Evolutionary conservation across 2,113 vertebrate species (phyloP).

Genomic region (Rhinolophus sinicus): DNA sequence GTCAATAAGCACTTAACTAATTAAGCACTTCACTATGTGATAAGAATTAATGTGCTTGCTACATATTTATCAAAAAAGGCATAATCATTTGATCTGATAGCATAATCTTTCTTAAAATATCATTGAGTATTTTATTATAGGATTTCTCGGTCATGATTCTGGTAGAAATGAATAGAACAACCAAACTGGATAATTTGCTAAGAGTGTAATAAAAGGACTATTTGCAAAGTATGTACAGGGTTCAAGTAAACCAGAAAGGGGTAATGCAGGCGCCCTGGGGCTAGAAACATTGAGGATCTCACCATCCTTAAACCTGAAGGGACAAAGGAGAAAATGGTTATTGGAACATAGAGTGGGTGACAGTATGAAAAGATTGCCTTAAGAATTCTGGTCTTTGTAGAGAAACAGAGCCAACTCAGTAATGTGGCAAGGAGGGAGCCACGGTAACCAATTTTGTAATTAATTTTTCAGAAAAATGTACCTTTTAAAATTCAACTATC

Average conservation of each 20-base stretch:
- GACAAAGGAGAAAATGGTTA: neutral
- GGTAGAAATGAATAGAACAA: neutral
- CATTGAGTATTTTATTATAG: neutral
- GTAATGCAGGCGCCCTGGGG: neutral
- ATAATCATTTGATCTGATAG: neutral
- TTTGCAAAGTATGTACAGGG: neutral
- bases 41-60: neutral
- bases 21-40: neutral
- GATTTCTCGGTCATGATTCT: neutral
- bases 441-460: neutral
- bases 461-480: neutral
- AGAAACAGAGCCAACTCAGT: neutral
- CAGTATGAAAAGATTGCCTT: neutral
- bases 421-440: neutral
- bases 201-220: neutral
- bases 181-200: neutral
- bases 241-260: neutral
- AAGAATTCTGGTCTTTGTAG: neutral
- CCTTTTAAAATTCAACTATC: neutral
- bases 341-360: neutral
- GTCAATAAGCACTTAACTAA: conserved; percentile 43
- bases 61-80: neutral
- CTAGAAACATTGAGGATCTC: neutral
- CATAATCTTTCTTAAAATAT: conserved; percentile 19
- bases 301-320: neutral